phyloP scores from a whole-genome alignment of 2,888 invertebrate species.

The Mythimna lalbum region DNA sequence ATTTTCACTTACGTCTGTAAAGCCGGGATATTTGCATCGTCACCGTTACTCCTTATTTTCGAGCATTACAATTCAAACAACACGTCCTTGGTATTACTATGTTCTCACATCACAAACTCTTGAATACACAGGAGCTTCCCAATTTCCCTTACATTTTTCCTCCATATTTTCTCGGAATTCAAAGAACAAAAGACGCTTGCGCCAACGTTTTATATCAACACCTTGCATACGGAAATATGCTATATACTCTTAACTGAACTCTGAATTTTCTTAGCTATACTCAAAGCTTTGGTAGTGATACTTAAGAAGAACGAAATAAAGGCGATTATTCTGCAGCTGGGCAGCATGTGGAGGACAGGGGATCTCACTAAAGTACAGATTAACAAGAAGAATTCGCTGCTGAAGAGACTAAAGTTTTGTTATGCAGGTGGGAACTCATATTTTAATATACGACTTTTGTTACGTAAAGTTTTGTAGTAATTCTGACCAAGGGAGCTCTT shows the following conservation, averaged over 20 bases:
- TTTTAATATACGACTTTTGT: conserved; percentile 58
- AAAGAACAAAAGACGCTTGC: conserved; percentile 62
- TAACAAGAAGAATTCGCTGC: conserved; percentile 67
- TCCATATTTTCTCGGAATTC: conserved; percentile 57
- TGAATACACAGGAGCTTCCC: conserved; percentile 52
- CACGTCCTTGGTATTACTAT: conserved; percentile 33
- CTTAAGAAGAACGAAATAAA: conserved; percentile 61
- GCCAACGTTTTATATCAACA: conserved; percentile 57
- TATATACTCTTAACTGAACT: conserved; percentile 56
- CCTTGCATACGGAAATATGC: conserved; percentile 57
- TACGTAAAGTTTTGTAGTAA: conserved; percentile 54
- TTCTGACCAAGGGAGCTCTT: conserved; percentile 61
- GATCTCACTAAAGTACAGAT: conserved; percentile 67
- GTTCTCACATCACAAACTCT: conserved; percentile 58
- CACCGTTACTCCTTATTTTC: conserved; percentile 30
- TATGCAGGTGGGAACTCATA: conserved; percentile 66
- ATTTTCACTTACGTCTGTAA: background rate
- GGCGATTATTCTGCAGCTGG: conserved; percentile 62
- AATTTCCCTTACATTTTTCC: conserved; percentile 57
- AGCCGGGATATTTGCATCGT: conserved; percentile 3
- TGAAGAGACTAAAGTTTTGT: conserved; percentile 70
- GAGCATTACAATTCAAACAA: conserved; percentile 65
- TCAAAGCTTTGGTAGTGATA: conserved; percentile 62
- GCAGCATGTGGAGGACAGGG: conserved; percentile 61
- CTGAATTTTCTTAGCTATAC: conserved; percentile 61